Conservation (phyloP, 2,113 vertebrate species). For the Ptyas mucosa region DNA sequence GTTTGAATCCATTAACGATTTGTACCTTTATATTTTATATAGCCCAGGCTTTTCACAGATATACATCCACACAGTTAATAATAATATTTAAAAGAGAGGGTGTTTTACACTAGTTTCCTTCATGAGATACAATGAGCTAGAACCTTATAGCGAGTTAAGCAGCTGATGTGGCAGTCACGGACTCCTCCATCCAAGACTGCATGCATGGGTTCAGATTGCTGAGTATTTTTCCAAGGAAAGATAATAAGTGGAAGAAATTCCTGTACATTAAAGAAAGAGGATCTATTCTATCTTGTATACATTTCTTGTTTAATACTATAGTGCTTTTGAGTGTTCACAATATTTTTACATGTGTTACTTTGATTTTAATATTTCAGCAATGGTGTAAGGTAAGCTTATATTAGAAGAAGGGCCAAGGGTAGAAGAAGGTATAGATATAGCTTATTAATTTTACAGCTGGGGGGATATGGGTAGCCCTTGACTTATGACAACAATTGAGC, state of each 20-base stretch:
- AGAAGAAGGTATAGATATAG: background rate
- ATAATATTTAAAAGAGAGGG: background rate
- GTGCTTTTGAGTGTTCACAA: background rate
- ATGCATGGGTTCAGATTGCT: background rate
- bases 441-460: background rate
- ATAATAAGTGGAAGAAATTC: background rate
- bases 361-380: background rate
- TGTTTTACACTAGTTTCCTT: background rate
- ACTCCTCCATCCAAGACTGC: background rate
- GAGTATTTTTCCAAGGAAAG: background rate
- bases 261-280: background rate
- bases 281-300: background rate
- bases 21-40: slow-evolving; percentile 11
- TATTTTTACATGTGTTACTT: background rate
- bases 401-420: background rate
- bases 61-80: background rate
- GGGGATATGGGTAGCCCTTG: background rate
- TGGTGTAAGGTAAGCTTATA: background rate
- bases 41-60: slow-evolving; percentile 10
- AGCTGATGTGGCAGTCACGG: fast-evolving
- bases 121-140: background rate
- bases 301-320: background rate
- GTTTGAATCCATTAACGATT: slow-evolving; percentile 53
- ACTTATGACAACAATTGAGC: background rate
- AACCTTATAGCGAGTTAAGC: background rate